These are phyloP conservation scores for Athalia rosae DNA, from an alignment of 2,888 invertebrate species.

Conservation along the genomic window DNA sequence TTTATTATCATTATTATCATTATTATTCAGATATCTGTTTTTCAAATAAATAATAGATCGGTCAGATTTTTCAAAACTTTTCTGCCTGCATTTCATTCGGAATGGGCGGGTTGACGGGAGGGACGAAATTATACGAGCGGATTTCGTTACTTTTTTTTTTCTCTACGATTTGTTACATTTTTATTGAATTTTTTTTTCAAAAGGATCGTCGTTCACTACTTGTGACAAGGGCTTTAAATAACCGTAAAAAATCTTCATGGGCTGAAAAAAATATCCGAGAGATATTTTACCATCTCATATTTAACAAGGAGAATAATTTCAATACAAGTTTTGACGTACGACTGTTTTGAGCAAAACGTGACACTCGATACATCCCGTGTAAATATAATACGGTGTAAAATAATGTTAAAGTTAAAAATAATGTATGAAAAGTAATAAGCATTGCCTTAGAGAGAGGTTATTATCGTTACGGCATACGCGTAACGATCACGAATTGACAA, in stretches of 20 bases:
- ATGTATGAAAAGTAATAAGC: constrained; percentile 24
- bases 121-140: too few relatives aligned
- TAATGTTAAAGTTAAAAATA: not conserved
- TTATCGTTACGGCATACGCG: too few relatives aligned
- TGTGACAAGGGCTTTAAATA: constrained; percentile 10
- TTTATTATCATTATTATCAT: not conserved
- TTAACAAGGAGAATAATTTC: constrained; percentile 25
- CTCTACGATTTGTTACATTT: not conserved
- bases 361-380: constrained; percentile 23
- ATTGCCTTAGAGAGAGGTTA: too few relatives aligned
- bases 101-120: not conserved
- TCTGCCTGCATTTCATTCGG: constrained; percentile 4
- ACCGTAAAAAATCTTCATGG: not conserved
- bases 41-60: not conserved
- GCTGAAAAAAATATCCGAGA: not conserved
- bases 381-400: not conserved
- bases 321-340: constrained; percentile 34
- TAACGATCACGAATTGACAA: not conserved
- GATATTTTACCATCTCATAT: constrained; percentile 13
- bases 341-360: constrained; percentile 11
- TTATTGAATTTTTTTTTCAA: not conserved
- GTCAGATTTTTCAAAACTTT: constrained; percentile 28
- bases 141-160: not conserved
- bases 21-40: too few relatives aligned
- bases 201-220: not conserved